Conservation (phyloP, 2,797 vertebrate genomes). For the Gambelia wislizenii region DNA sequence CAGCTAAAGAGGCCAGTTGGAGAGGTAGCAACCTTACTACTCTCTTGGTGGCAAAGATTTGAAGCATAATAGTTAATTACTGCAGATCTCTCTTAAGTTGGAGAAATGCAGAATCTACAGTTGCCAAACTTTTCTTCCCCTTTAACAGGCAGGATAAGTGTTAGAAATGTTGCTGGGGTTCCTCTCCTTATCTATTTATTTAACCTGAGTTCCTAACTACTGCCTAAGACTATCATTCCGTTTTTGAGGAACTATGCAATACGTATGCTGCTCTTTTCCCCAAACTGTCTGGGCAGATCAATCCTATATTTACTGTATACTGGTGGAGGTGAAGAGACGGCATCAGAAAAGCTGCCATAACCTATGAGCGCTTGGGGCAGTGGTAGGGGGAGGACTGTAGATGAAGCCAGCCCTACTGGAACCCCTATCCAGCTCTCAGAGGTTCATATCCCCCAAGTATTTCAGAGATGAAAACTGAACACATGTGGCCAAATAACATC, state of each 20-base stretch:
- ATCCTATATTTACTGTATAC: not conserved
- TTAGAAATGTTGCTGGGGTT: not conserved
- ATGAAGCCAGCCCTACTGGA: too few species aligned
- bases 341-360: not conserved
- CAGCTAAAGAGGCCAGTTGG: not conserved
- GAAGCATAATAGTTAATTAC: not conserved
- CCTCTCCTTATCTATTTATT: not conserved
- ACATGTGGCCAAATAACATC: too few species aligned
- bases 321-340: not conserved
- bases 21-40: not conserved
- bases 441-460: too few species aligned
- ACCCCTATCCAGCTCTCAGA: too few species aligned
- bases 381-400: too few species aligned
- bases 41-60: not conserved
- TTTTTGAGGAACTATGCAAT: not conserved
- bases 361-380: not conserved
- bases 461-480: too few species aligned
- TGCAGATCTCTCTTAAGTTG: not conserved
- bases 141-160: not conserved
- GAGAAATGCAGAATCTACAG: not conserved
- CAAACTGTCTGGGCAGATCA: not conserved
- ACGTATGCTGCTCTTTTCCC: not conserved
- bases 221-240: not conserved
- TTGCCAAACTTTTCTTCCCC: not conserved
- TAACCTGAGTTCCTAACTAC: not conserved